A percentile compares a stretch with the other conserved stretches of the same genome.
Evolutionary conservation across 2,113 vertebrate genomes (phyloP).

Genomic region (Labrus mixtus): DNA sequence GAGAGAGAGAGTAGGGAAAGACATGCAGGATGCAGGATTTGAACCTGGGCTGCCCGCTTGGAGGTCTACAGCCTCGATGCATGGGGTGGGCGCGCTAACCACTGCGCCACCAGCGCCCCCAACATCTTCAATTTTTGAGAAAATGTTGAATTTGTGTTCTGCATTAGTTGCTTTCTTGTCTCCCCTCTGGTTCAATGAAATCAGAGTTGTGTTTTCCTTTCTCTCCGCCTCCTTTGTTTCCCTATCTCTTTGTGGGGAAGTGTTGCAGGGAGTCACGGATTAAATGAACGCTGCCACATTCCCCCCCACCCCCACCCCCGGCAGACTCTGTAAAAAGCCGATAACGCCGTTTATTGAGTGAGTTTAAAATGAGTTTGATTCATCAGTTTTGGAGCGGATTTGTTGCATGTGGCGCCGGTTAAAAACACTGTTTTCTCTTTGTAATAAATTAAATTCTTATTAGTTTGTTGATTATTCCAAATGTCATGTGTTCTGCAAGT

Average conservation of each 20-base stretch:
- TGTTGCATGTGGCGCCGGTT: not conserved
- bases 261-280: constrained; percentile 53
- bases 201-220: constrained; percentile 47
- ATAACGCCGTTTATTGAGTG: constrained; percentile 58
- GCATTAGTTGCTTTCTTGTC: constrained; percentile 65
- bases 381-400: constrained; percentile 30
- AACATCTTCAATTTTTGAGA: constrained; percentile 35
- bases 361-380: constrained; percentile 57
- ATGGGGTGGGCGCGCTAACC: no score
- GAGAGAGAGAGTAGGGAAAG: no score
- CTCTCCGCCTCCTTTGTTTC: constrained; percentile 50
- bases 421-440: not conserved
- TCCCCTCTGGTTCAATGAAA: constrained; percentile 66
- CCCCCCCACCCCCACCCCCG: constrained; percentile 42
- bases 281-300: constrained; percentile 56
- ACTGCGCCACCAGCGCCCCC: no score
- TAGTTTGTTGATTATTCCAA: not conserved
- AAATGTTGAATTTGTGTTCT: constrained; percentile 46
- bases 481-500: no score
- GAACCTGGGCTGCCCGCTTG: no score
- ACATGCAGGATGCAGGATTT: no score
- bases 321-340: constrained; percentile 46
- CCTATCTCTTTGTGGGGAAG: constrained; percentile 47
- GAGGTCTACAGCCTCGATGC: no score
- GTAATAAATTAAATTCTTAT: not conserved